Conservation (phyloP, 2,797 vertebrate genomes). For the Nyctalus aviator region DNA sequence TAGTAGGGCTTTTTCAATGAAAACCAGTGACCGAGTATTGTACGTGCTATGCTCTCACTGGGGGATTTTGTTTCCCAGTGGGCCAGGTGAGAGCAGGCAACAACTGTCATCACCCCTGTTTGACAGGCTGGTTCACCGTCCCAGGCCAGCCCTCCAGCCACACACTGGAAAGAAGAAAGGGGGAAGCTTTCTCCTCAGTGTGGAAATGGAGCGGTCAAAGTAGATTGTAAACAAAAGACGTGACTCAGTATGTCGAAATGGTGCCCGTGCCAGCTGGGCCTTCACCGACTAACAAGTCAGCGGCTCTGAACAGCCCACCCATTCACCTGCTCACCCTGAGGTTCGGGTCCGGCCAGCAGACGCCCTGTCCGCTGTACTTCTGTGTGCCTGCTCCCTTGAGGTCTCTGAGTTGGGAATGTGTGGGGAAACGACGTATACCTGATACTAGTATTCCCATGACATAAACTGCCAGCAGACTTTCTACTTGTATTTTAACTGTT, state of each 20-base stretch:
- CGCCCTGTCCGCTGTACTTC: not conserved
- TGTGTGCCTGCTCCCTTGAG: constrained; percentile 48
- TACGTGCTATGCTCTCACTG: rapidly evolving
- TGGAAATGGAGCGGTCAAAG: not conserved
- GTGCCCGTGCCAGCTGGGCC: not conserved
- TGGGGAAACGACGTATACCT: not conserved
- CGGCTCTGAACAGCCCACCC: not conserved
- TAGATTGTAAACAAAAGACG: not conserved
- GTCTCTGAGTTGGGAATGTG: not conserved
- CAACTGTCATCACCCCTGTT: not conserved
- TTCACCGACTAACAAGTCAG: constrained; percentile 13
- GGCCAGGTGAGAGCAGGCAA: not conserved
- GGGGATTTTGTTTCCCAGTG: not conserved
- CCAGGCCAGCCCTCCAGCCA: not conserved
- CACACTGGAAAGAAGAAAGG: not conserved
- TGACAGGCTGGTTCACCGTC: not conserved
- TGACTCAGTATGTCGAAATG: not conserved
- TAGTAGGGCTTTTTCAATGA: not conserved
- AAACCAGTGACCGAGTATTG: not conserved
- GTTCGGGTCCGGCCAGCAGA: not conserved
- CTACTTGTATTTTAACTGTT: constrained; percentile 54
- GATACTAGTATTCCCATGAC: constrained; percentile 11
- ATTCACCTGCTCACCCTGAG: not conserved
- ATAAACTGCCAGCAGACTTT: constrained; percentile 75
- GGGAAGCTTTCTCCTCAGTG: not conserved